phyloP scores from a whole-genome alignment of 2,888 invertebrate species.

The Anodontia alba region DNA sequence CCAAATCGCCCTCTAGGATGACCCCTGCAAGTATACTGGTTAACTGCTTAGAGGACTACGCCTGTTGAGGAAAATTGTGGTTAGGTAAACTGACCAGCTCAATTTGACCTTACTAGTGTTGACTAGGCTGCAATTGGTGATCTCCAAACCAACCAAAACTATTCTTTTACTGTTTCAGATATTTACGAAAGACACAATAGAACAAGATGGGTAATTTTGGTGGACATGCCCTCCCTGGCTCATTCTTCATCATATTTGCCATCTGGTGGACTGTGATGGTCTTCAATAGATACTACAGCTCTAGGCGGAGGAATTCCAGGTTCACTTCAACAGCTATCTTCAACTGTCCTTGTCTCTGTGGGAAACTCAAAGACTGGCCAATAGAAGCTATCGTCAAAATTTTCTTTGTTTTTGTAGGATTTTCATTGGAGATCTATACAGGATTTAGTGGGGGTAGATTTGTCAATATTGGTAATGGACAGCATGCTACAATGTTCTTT shows the following conservation, averaged over 20 bases:
- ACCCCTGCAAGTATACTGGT: no score
- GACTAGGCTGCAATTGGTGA: no score
- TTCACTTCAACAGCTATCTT: slow-evolving; percentile 72
- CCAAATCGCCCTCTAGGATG: no score
- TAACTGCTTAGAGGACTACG: no score
- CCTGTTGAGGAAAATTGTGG: no score
- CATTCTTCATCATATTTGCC: slow-evolving; percentile 82
- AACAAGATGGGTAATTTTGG: slow-evolving; percentile 84
- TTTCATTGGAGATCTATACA: slow-evolving; percentile 68
- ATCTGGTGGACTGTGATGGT: slow-evolving; percentile 81
- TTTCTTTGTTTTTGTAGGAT: slow-evolving; percentile 64
- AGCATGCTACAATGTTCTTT: slow-evolving; percentile 86
- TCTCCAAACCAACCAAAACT: no score
- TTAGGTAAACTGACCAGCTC: no score
- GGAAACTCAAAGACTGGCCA: slow-evolving; percentile 66
- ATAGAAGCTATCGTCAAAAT: slow-evolving; percentile 70
- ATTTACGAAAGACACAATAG: not conserved
- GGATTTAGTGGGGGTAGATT: slow-evolving; percentile 82
- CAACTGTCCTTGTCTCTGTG: slow-evolving; percentile 74
- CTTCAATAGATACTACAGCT: slow-evolving; percentile 75
- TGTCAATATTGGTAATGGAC: slow-evolving; percentile 84
- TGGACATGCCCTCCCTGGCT: slow-evolving; percentile 86
- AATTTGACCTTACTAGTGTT: no score
- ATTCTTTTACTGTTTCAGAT: not conserved
- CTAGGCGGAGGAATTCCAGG: slow-evolving; percentile 62